Percentiles rank a stretch among this genome's conserved stretches.
These are phyloP conservation scores for Scomber colias DNA, from an alignment of 2,113 vertebrate species.

Conservation along the genomic window DNA sequence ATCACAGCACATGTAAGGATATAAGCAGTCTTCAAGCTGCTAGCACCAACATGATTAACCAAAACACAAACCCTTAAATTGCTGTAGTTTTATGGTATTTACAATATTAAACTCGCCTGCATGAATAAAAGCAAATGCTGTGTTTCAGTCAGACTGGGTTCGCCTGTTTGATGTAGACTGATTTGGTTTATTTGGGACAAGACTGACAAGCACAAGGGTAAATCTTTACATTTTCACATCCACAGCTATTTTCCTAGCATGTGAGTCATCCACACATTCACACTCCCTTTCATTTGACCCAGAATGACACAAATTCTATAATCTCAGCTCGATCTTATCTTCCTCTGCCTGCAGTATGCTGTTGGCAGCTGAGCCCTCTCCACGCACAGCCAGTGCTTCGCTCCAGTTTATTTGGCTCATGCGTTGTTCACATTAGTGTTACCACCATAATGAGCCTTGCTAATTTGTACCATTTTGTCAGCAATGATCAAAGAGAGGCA, in stretches of 20 bases:
- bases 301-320: constrained; percentile 67
- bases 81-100: background rate
- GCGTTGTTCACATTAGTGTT: constrained; percentile 57
- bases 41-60: background rate
- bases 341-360: constrained; percentile 51
- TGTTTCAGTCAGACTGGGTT: background rate
- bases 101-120: background rate
- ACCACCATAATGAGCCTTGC: constrained; percentile 45
- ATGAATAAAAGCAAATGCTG: background rate
- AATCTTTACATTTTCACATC: constrained; percentile 28
- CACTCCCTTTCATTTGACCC: constrained; percentile 60
- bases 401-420: constrained; percentile 63
- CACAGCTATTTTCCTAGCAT: constrained; percentile 27
- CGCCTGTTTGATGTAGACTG: background rate
- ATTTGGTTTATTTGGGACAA: constrained; percentile 14
- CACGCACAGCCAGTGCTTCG: constrained; percentile 19
- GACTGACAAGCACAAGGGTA: constrained; percentile 4
- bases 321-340: constrained; percentile 66
- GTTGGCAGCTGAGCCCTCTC: constrained; percentile 52
- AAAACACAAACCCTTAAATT: background rate
- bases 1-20: constrained; percentile 97
- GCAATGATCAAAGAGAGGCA: constrained; percentile 53
- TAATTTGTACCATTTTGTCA: constrained; percentile 75
- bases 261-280: constrained; percentile 53
- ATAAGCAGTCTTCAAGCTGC: background rate